A percentile compares a stretch with the other conserved stretches of the same genome.
phyloP scores from a whole-genome alignment of 2,888 invertebrate genomes.

The Alentia gelatinosa region DNA sequence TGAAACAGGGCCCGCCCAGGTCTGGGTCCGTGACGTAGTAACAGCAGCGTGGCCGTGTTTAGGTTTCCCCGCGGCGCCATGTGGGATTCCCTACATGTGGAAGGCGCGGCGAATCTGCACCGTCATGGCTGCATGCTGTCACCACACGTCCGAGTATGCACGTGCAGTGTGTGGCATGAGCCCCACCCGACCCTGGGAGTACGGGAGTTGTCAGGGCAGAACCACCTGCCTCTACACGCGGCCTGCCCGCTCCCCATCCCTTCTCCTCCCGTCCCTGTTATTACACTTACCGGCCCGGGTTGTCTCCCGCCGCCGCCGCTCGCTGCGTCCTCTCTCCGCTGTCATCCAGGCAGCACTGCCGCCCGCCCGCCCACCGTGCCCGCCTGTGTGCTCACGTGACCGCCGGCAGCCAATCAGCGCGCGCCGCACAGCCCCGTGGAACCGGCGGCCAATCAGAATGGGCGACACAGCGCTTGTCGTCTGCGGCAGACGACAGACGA shows the following conservation, averaged over 20 bases:
- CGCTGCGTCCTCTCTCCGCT: neutral
- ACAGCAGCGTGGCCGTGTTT: no score
- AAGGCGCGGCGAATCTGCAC: no score
- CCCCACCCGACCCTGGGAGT: no score
- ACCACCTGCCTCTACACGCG: no score
- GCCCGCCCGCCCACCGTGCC: neutral
- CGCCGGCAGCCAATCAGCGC: neutral
- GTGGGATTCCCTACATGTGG: no score
- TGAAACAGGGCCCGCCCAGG: no score
- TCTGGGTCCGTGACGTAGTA: no score
- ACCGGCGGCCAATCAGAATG: neutral
- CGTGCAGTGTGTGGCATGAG: no score
- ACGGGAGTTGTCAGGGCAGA: no score
- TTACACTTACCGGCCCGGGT: neutral
- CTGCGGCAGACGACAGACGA: neutral
- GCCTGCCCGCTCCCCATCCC: neutral
- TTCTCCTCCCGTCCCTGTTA: neutral
- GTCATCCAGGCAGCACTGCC: slow-evolving; percentile 17
- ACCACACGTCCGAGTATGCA: no score
- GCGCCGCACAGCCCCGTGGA: neutral
- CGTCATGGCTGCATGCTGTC: no score
- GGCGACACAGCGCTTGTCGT: neutral
- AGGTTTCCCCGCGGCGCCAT: no score
- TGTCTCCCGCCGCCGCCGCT: neutral
- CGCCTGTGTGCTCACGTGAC: slow-evolving; percentile 19